These are phyloP conservation scores for Drosophila repleta DNA, from an alignment of 1,140 invertebrate species.

Conservation along the genomic window DNA sequence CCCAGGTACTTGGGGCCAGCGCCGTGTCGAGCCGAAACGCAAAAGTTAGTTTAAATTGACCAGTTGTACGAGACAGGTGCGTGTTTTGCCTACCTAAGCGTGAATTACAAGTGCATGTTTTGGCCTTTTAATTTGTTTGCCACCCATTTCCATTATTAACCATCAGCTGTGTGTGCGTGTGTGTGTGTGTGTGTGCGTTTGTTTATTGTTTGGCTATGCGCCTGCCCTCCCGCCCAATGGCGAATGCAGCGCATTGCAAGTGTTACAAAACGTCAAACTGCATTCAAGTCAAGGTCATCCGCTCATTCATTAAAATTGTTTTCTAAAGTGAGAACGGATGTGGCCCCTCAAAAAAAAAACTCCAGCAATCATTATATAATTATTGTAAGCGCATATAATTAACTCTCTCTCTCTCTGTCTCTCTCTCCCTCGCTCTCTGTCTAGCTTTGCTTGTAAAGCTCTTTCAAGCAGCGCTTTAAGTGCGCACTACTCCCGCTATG, in stretches of 20 bases:
- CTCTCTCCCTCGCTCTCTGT: neutral
- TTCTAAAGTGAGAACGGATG: conserved; percentile 12
- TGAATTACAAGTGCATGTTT: conserved; percentile 8
- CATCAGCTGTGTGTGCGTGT: conserved; percentile 62
- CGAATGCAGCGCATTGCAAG: conserved; percentile 39
- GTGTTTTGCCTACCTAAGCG: conserved; percentile 32
- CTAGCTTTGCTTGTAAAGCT: neutral
- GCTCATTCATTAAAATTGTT: conserved; percentile 24
- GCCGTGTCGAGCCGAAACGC: conserved; percentile 17
- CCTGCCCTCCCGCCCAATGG: conserved; percentile 39
- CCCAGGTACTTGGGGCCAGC: conserved; percentile 21
- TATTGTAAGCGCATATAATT: neutral
- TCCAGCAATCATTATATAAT: conserved; percentile 34
- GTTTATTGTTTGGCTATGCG: conserved; percentile 14
- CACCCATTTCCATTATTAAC: conserved; percentile 55
- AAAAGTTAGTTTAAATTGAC: conserved; percentile 47
- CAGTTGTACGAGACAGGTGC: conserved; percentile 44
- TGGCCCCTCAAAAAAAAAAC: conserved; percentile 18
- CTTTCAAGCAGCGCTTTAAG: conserved; percentile 10
- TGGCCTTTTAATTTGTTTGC: conserved; percentile 33
- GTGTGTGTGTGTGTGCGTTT: conserved; percentile 1
- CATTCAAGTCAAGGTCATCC: conserved; percentile 63
- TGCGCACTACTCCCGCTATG: conserved; percentile 21
- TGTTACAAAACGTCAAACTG: conserved; percentile 51
- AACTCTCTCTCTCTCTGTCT: neutral